A percentile compares a stretch with the other conserved stretches of the same genome.
phyloP scores from a whole-genome alignment of 2,888 invertebrate species.

The Dasypogon diadema region DNA sequence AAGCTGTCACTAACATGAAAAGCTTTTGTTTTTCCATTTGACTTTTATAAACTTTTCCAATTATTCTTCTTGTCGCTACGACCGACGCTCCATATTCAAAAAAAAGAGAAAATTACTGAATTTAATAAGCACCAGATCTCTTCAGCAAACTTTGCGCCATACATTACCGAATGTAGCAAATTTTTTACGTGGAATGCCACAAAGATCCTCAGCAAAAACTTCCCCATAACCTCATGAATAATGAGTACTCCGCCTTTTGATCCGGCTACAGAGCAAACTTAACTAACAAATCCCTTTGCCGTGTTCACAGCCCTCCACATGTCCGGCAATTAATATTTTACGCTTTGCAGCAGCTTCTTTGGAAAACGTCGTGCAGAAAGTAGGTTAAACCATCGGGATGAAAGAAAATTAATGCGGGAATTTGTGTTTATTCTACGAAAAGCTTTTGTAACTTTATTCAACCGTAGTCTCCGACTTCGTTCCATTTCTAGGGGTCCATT shows the following conservation, averaged over 20 bases:
- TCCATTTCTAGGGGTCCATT: no score
- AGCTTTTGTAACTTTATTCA: conserved; percentile 5
- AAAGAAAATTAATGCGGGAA: conserved; percentile 46
- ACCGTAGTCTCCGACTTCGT: no score
- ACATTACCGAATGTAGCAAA: no score
- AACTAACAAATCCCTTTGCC: conserved; percentile 19
- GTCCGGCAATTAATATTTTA: conserved; percentile 47
- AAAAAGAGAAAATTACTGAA: no score
- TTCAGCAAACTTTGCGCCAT: no score
- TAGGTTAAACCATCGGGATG: conserved; percentile 41
- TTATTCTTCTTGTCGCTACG: no score
- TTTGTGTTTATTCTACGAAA: conserved; percentile 37
- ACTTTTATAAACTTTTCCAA: no score
- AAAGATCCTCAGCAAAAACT: background rate
- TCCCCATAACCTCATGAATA: conserved; percentile 20
- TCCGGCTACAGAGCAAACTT: background rate
- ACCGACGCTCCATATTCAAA: no score
- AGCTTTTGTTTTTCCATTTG: no score
- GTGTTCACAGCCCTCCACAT: conserved; percentile 32
- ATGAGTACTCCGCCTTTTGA: conserved; percentile 21
- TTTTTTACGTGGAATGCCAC: background rate
- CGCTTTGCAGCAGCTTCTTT: conserved; percentile 20
- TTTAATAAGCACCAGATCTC: no score
- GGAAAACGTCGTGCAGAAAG: conserved; percentile 29
- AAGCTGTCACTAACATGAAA: no score